A percentile compares a stretch with the other conserved stretches of the same genome.
Conservation (phyloP, 2,888 invertebrate genomes). For the Caenorhabditis sp. region DNA sequence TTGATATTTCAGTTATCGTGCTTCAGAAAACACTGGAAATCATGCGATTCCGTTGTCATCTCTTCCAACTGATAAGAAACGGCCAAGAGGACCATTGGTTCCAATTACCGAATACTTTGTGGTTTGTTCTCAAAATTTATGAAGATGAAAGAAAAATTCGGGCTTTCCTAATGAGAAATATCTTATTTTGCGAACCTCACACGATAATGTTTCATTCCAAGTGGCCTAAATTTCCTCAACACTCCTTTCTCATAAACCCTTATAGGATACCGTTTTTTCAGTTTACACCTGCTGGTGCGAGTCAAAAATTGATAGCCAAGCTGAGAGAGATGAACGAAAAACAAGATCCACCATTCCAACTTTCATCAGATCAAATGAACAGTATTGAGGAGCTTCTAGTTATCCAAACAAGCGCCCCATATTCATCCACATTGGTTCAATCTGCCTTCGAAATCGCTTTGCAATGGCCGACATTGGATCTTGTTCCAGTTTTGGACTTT, state of each 20-base stretch:
- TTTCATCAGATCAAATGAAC: conserved; percentile 39
- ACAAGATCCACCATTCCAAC: conserved; percentile 40
- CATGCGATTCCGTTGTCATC: conserved; percentile 53
- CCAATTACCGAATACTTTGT: conserved; percentile 48
- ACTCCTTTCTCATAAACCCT: not conserved
- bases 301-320: conserved; percentile 56
- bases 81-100: conserved; percentile 61
- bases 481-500: conserved; percentile 89
- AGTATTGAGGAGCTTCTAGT: conserved; percentile 31
- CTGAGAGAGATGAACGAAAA: conserved; percentile 49
- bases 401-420: conserved; percentile 10
- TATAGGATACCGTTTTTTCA: conserved; percentile 13
- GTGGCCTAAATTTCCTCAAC: too few species aligned
- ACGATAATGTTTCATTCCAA: too few species aligned
- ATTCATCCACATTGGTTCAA: conserved; percentile 19
- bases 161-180: too few species aligned
- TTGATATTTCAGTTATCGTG: conserved; percentile 15
- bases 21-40: conserved; percentile 18
- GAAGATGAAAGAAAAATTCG: not conserved
- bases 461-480: conserved; percentile 81
- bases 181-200: too few species aligned
- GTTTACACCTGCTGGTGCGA: conserved; percentile 47
- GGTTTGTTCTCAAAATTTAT: conserved; percentile 5
- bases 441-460: conserved; percentile 69
- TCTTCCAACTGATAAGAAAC: conserved; percentile 54